These are phyloP conservation scores for Macrosoma leucophasiata DNA, from an alignment of 2,888 invertebrate genomes.

Conservation along the genomic window DNA sequence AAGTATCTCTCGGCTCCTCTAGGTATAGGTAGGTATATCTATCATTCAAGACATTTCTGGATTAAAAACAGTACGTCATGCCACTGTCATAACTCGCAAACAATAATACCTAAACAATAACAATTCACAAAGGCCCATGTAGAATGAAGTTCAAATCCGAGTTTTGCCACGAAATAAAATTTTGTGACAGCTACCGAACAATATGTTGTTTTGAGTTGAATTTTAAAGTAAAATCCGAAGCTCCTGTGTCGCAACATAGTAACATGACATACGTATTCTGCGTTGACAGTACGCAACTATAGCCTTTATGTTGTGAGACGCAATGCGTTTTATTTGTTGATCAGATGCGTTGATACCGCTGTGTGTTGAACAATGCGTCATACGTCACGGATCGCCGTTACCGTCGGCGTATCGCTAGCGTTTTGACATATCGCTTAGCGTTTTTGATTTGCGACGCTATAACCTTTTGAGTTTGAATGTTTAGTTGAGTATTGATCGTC, in stretches of 20 bases:
- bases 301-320: neutral
- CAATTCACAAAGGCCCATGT: no score
- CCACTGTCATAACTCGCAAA: no score
- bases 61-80: no score
- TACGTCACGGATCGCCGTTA: constrained; percentile 60
- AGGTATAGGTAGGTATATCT: no score
- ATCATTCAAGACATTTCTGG: no score
- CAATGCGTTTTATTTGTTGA: neutral
- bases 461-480: no score
- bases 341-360: constrained; percentile 24
- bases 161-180: constrained; percentile 18
- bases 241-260: constrained; percentile 69
- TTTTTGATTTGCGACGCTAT: constrained; percentile 51
- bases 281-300: neutral
- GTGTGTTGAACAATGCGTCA: constrained; percentile 55
- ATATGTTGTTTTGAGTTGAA: constrained; percentile 67
- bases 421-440: constrained; percentile 61
- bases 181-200: constrained; percentile 42
- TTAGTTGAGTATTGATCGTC: no score
- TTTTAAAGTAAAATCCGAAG: constrained; percentile 62
- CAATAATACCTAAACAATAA: no score
- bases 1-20: no score
- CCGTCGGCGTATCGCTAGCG: constrained; percentile 64
- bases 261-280: constrained; percentile 24
- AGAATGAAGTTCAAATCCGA: constrained; percentile 45